Percentiles rank a stretch among this genome's conserved stretches.
Conservation (phyloP, 2,797 vertebrate species). For the Sparus aurata region DNA sequence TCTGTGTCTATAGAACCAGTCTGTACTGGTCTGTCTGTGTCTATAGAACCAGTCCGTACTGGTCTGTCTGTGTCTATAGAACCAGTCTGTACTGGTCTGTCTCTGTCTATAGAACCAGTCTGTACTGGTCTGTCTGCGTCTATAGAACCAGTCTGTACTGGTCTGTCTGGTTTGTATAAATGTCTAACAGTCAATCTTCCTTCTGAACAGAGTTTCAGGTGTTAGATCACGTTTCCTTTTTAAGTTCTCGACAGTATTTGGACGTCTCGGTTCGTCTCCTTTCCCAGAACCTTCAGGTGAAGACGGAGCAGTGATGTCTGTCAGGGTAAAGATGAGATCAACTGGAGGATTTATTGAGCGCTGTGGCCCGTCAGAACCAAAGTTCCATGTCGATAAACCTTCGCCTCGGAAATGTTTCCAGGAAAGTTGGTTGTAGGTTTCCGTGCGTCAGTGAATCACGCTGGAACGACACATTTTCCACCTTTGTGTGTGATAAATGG, state of each 20-base stretch:
- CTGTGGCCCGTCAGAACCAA: neutral
- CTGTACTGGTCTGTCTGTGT: neutral
- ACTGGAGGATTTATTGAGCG: conserved; percentile 7
- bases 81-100: neutral
- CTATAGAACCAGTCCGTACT: neutral
- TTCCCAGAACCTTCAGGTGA: neutral
- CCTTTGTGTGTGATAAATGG: neutral
- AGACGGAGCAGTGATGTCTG: neutral
- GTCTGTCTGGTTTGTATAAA: neutral
- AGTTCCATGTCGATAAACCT: neutral
- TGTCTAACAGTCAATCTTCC: too few relatives aligned
- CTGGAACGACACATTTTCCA: conserved; percentile 41
- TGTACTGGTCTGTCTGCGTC: neutral
- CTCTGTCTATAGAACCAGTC: neutral
- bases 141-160: neutral
- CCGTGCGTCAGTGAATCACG: conserved; percentile 17
- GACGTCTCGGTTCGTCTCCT: neutral
- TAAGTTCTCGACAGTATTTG: neutral
- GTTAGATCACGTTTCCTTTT: neutral
- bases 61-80: neutral
- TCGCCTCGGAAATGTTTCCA: neutral
- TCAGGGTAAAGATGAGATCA: neutral
- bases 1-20: neutral
- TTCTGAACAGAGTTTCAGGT: neutral
- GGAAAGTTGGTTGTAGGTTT: conserved; percentile 23